phyloP scores from a whole-genome alignment of 2,113 vertebrate species.

The Vidua chalybeata region DNA sequence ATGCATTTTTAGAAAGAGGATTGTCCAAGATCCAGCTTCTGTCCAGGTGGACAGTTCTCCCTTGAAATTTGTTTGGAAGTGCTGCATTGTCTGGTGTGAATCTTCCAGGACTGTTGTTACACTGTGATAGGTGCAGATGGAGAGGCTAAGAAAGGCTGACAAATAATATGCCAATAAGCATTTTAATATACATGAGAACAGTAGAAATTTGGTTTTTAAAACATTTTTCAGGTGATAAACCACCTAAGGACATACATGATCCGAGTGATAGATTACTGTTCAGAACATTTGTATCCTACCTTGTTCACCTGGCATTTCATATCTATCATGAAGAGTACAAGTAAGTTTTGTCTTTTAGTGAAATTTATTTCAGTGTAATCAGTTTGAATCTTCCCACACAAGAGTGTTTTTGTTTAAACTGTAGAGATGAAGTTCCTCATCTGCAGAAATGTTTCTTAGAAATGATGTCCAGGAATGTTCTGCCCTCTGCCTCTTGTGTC shows the following conservation, averaged over 20 bases:
- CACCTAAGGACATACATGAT: slow-evolving; percentile 71
- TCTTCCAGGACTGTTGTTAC: neutral
- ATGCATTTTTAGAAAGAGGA: neutral
- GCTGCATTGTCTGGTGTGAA: neutral
- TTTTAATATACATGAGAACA: neutral
- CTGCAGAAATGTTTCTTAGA: slow-evolving; percentile 81
- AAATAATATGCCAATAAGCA: neutral
- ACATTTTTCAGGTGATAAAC: slow-evolving; percentile 41
- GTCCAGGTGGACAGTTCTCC: neutral
- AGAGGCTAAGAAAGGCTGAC: neutral
- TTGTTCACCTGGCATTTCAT: slow-evolving; percentile 82
- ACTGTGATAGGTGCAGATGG: neutral
- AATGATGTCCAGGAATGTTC: slow-evolving; percentile 82
- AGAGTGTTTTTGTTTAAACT: neutral
- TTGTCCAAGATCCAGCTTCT: neutral
- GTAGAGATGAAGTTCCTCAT: slow-evolving; percentile 71
- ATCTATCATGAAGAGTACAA: slow-evolving; percentile 74
- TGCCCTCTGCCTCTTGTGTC: slow-evolving; percentile 77
- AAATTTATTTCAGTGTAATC: neutral
- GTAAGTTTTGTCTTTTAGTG: slow-evolving; percentile 74
- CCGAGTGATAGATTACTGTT: slow-evolving; percentile 79
- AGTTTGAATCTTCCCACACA: neutral
- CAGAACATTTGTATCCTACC: slow-evolving; percentile 78
- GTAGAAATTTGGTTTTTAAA: neutral
- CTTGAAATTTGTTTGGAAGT: neutral